Conservation (phyloP, 2,888 invertebrate genomes). For the Itoplectis maculator region DNA sequence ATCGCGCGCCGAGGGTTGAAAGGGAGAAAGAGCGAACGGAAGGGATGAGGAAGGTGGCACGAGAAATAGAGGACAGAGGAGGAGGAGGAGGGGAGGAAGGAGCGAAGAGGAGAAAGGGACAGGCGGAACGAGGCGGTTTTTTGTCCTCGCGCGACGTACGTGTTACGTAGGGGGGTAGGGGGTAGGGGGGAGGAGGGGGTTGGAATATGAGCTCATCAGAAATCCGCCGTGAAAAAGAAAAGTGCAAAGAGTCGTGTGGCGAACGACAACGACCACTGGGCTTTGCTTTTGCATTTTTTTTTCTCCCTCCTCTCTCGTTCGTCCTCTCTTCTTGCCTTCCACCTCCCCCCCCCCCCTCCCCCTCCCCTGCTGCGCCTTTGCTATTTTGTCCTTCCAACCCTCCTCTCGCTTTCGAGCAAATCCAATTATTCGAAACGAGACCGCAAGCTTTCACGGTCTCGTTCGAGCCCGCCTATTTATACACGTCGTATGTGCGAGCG, state of each 20-base stretch:
- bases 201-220: conserved; percentile 62
- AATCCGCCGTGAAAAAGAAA: conserved; percentile 55
- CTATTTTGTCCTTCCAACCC: conserved; percentile 58
- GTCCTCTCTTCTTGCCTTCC: conserved; percentile 20
- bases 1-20: conserved; percentile 8
- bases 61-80: too few species aligned
- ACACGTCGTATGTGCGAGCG: conserved; percentile 59
- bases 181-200: too few species aligned
- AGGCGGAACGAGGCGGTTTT: conserved; percentile 29
- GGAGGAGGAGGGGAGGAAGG: conserved; percentile 7
- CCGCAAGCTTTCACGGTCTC: conserved; percentile 80
- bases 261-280: conserved; percentile 48
- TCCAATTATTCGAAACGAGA: conserved; percentile 82
- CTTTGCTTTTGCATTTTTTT: conserved; percentile 45
- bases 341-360: conserved; percentile 9
- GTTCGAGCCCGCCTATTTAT: conserved; percentile 79
- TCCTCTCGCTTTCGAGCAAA: conserved; percentile 77
- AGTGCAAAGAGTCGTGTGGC: conserved; percentile 53
- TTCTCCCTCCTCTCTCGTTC: neutral
- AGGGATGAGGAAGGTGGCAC: conserved; percentile 25
- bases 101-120: conserved; percentile 29
- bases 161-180: too few species aligned
- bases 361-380: conserved; percentile 4
- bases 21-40: conserved; percentile 21
- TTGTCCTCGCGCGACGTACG: conserved; percentile 19